Percentiles rank a stretch among this genome's conserved stretches.
Conservation (phyloP, 2,888 invertebrate genomes). For the Gymnoscelis rufifasciata region DNA sequence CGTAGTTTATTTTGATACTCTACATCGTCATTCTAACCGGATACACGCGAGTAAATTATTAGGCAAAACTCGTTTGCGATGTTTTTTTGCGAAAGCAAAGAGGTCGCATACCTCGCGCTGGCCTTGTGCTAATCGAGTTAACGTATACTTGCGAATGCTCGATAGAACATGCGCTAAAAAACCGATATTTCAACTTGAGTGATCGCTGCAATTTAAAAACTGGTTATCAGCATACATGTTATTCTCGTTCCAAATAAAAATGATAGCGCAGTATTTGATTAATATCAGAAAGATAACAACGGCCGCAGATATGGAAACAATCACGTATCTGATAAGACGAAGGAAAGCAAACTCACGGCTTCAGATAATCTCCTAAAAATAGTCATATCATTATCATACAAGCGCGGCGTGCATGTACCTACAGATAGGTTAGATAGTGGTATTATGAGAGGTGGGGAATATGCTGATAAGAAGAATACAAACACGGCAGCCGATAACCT, state of each 20-base stretch:
- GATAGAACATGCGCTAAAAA: conserved; percentile 55
- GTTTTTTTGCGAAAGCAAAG: conserved; percentile 49
- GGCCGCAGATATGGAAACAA: conserved; percentile 34
- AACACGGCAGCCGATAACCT: conserved; percentile 72
- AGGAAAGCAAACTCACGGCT: conserved; percentile 36
- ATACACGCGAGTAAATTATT: conserved; percentile 45
- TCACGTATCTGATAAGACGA: conserved; percentile 39
- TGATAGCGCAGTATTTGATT: conserved; percentile 29
- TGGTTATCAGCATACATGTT: conserved; percentile 32
- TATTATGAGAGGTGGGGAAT: conserved; percentile 53
- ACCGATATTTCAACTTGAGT: conserved; percentile 37
- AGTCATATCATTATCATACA: conserved; percentile 51
- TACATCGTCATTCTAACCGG: conserved; percentile 47
- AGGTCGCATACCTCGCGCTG: conserved; percentile 70
- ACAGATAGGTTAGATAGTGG: conserved; percentile 53
- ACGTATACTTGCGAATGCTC: conserved; percentile 59
- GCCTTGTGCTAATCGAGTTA: conserved; percentile 72
- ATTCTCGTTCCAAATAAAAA: conserved; percentile 39
- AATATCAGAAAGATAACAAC: conserved; percentile 34
- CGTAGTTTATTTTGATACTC: conserved; percentile 40
- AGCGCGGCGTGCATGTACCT: conserved; percentile 42
- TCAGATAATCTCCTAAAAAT: conserved; percentile 54
- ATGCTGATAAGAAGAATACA: conserved; percentile 59
- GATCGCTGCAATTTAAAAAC: conserved; percentile 36
- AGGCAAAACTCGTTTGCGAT: conserved; percentile 49